phyloP scores from a whole-genome alignment of 2,113 vertebrate genomes.

The Platycercus adscitus region DNA sequence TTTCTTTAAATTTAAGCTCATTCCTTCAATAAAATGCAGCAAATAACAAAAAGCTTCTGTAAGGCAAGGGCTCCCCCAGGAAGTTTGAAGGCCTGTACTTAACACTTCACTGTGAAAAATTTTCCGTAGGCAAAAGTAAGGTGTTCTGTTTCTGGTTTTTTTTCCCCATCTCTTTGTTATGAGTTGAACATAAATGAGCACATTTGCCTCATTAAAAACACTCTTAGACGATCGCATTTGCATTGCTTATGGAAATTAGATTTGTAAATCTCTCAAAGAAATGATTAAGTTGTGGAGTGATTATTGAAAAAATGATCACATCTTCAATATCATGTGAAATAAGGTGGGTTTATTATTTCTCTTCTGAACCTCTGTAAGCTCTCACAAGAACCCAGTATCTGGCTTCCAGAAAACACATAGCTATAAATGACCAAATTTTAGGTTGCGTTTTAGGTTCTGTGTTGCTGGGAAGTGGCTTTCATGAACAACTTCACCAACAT shows the following conservation, averaged over 20 bases:
- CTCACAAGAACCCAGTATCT: neutral
- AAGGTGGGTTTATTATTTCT: neutral
- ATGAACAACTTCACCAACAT: neutral
- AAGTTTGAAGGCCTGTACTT: neutral
- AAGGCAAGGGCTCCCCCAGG: neutral
- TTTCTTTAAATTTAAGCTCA: neutral
- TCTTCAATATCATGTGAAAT: neutral
- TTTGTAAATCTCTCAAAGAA: conserved; percentile 20
- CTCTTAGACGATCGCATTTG: neutral
- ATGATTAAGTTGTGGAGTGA: neutral
- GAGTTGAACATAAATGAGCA: conserved; percentile 6
- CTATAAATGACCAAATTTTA: neutral
- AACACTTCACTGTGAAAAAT: neutral
- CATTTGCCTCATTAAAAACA: conserved; percentile 19
- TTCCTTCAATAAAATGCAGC: neutral
- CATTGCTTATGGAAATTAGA: conserved; percentile 18
- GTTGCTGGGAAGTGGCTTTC: neutral
- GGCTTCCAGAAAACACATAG: neutral
- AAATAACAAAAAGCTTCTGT: conserved; percentile 5
- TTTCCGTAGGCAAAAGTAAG: neutral
- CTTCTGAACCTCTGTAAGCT: neutral
- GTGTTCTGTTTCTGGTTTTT: neutral
- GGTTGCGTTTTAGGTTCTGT: neutral
- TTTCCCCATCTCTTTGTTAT: neutral
- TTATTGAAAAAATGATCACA: neutral